A percentile compares a stretch with the other conserved stretches of the same genome.
These are phyloP conservation scores for Polyergus mexicanus DNA, from an alignment of 1,140 invertebrate species.

Conservation along the genomic window DNA sequence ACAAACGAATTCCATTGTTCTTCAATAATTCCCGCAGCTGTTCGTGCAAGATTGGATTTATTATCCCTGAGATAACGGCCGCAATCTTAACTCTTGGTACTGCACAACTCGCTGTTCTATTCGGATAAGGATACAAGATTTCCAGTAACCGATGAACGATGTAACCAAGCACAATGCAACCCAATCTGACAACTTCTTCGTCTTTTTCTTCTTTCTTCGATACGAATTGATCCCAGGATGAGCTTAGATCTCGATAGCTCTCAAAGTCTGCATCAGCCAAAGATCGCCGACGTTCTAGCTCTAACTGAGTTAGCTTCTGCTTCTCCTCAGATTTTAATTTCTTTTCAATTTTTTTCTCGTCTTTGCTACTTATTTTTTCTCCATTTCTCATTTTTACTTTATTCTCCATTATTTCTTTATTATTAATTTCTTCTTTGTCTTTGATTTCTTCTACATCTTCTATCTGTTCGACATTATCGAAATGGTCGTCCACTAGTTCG, in stretches of 20 bases:
- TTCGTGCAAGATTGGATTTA: constrained; percentile 81
- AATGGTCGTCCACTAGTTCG: constrained; percentile 79
- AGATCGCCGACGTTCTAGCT: constrained; percentile 75
- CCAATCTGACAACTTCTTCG: constrained; percentile 82
- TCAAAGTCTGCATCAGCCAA: constrained; percentile 81
- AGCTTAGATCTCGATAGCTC: constrained; percentile 77
- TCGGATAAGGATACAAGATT: constrained; percentile 86
- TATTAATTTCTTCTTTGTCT: constrained; percentile 40
- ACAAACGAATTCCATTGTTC: constrained; percentile 85
- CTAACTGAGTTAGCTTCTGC: constrained; percentile 30
- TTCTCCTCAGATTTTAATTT: constrained; percentile 4
- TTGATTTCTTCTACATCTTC: not conserved
- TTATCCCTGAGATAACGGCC: constrained; percentile 86
- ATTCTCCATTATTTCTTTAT: not conserved
- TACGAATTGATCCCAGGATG: constrained; percentile 81
- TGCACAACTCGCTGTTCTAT: constrained; percentile 80
- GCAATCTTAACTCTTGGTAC: constrained; percentile 83
- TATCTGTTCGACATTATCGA: not conserved
- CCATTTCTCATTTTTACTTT: not conserved
- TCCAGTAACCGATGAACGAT: constrained; percentile 87
- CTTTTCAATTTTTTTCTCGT: not conserved
- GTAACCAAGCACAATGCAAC: constrained; percentile 86
- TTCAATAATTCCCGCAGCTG: constrained; percentile 85
- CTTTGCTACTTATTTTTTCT: not conserved
- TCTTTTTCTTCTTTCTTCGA: constrained; percentile 74